Base-by-base conservation (phyloP, 2,797 vertebrate genomes). In the Lindbergichthys nudifrons region DNA sequence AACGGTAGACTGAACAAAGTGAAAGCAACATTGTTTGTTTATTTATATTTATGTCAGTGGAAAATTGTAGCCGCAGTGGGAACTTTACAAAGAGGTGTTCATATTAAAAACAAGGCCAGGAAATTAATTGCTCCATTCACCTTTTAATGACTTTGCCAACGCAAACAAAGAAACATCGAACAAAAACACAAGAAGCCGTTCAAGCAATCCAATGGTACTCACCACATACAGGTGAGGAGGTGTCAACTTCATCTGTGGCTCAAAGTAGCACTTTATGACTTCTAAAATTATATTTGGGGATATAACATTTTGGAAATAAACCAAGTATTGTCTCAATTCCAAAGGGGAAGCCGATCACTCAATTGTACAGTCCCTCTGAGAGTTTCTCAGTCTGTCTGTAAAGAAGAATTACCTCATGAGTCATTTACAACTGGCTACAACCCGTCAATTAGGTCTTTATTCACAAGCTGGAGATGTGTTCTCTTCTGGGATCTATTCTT, bases 391-490 rank as follows among this genome's bases (percentile, higher is more conserved):
- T 77, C 78, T 62, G 86, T 76, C 87, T 73, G 78, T 16, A 65
- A 81, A 83, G 89, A 89, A 74, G 57, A 75, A 88, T 88, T 85
- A 92, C 89, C 86, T 88, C 90, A 91, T 88, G 92, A 92, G 87
- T 92, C 93, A 92, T 93, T 94, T 92, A 92, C 85, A 89, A 92
- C 82, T 46, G 83, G 84, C 86, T 90, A 77, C 87, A 90, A 90
- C 82, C 81, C 81, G 72, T 94, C 91, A 93, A 92, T 93, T 92
- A 94, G 89, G 83, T 92, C 92, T 93, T 93, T 94, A 90, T 93
- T 93, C 89, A 86, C 76, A 67, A 76, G 86, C 81, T 85, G 80
- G 90, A 91, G 91, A 94, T 93, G 93, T 92, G 89, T 91, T 92
- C 91, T 91, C 93, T 91, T 83, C 84, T 89, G 91, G 91, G 92